phyloP scores from a whole-genome alignment of 2,113 vertebrate species.

The Lycaon pictus region DNA sequence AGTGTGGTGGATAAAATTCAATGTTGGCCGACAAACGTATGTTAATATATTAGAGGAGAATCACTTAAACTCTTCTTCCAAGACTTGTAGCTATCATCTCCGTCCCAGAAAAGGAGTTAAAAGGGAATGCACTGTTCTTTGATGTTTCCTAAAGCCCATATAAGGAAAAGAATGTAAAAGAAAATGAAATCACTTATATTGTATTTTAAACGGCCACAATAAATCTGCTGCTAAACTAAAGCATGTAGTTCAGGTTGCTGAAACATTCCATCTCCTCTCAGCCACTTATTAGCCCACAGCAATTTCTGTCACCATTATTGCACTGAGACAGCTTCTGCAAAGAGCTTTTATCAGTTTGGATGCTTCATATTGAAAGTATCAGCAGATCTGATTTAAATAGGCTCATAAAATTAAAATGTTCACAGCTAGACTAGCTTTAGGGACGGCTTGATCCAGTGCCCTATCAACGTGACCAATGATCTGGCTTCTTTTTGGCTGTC shows the following conservation, averaged over 20 bases:
- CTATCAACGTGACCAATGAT: neutral
- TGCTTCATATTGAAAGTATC: neutral
- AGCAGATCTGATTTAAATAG: slow-evolving; percentile 9
- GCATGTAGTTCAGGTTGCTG: neutral
- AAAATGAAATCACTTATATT: slow-evolving; percentile 39
- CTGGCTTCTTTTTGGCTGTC: slow-evolving; percentile 12
- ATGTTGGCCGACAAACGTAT: neutral
- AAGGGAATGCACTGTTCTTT: slow-evolving; percentile 19
- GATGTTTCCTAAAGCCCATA: neutral
- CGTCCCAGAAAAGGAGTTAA: slow-evolving; percentile 27
- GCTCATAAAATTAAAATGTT: neutral
- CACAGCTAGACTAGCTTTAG: neutral
- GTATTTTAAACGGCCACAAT: slow-evolving; percentile 35
- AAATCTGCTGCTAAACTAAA: slow-evolving; percentile 27
- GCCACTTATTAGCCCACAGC: neutral
- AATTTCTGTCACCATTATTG: neutral
- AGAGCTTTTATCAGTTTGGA: neutral
- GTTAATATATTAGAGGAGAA: slow-evolving; percentile 1
- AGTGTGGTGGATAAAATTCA: neutral
- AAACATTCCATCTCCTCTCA: neutral
- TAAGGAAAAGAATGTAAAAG: slow-evolving; percentile 52
- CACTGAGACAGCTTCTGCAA: slow-evolving; percentile 1
- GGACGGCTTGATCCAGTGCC: neutral
- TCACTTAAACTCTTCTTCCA: neutral
- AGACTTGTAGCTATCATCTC: neutral